Evolutionary conservation across 1,140 invertebrate genomes (phyloP).

Genomic region (Solenopsis fugax): DNA sequence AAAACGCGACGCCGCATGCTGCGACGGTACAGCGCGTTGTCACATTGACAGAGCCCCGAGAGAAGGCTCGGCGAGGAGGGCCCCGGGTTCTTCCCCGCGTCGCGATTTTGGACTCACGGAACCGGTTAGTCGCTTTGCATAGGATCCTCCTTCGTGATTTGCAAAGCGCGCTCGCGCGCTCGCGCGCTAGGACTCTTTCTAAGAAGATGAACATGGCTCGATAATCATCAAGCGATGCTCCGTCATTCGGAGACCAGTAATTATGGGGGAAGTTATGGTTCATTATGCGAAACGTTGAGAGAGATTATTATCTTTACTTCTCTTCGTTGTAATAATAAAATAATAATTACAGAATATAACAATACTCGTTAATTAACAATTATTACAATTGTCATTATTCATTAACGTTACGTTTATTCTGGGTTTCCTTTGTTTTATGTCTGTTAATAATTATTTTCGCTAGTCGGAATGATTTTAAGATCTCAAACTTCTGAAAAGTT

Average conservation of each 20-base stretch:
- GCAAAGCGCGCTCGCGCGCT: slow-evolving; percentile 27
- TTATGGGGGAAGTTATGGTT: slow-evolving; percentile 10
- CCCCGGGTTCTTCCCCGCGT: slow-evolving; percentile 15
- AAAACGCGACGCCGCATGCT: slow-evolving; percentile 47
- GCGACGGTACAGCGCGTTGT: slow-evolving; percentile 48
- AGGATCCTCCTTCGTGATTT: slow-evolving; percentile 55
- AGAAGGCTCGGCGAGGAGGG: slow-evolving; percentile 33
- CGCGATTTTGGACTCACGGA: slow-evolving; percentile 49
- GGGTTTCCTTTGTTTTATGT: background rate
- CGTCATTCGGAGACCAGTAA: slow-evolving; percentile 36
- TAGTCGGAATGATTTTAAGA: background rate
- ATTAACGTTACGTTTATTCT: background rate
- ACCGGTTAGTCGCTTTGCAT: slow-evolving; percentile 57
- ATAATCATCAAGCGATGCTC: slow-evolving; percentile 45
- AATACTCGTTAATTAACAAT: background rate
- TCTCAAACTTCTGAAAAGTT: background rate
- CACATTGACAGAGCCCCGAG: slow-evolving; percentile 50
- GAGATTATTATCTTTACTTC: slow-evolving; percentile 15
- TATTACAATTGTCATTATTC: background rate
- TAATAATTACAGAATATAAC: background rate
- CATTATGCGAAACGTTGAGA: slow-evolving; percentile 29
- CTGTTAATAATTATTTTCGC: background rate
- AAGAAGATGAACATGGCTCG: slow-evolving; percentile 33
- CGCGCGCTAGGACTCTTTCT: slow-evolving; percentile 42
- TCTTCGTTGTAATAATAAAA: background rate